Base-by-base conservation (phyloP, 2,113 vertebrate genomes). In the Dipodomys merriami region DNA sequence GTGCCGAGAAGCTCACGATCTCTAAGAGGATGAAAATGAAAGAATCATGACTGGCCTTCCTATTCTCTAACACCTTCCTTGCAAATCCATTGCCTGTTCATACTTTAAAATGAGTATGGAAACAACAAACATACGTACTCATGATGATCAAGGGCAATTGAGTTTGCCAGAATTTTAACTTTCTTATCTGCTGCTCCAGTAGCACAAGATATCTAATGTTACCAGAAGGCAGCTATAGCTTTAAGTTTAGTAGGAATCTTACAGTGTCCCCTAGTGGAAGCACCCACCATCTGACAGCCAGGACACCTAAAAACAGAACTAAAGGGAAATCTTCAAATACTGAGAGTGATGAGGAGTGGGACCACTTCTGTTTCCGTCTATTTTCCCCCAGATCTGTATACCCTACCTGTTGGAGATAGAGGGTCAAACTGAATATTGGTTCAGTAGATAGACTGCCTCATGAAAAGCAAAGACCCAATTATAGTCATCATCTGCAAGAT, bases 191-290 rank as follows among this genome's bases (percentile, higher is more conserved):
- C 29, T 93, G 29, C 16, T 65, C 29, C 27, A 60, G 53, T 67
- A 53, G 44, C 27, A 71, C 18, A 60, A 81, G 44, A 76, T 71
- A 65, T 53, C 30, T 60, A 49, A 88, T 84, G 53, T 88, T 77
- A 76, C 35, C 25, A 82, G n/a, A 30, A 77, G 44, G 1, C 39
- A 68, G 30, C 15, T n/a, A 20, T 76, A 76, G 16, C 13, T 83
- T 92, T 88, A 84, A 73, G 25, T 93, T 91, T 65, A 84, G 84
- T 72, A 69, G 68, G 88, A 91, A 88, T 78, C 64, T 91, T 89
- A 72, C 33, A 85, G 35, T 82, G 69, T 93, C 18, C 65, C 44
- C 53, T 86, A 76, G 91, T 77, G 71, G 76, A 95, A 82, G 44
- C 19, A 89, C 39, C 77, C 13, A 71, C 62, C 44, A 12, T 91